Evolutionary conservation across 64 coral and sea anemone genomes (phyloP).

Genomic region (Montipora sp.): DNA sequence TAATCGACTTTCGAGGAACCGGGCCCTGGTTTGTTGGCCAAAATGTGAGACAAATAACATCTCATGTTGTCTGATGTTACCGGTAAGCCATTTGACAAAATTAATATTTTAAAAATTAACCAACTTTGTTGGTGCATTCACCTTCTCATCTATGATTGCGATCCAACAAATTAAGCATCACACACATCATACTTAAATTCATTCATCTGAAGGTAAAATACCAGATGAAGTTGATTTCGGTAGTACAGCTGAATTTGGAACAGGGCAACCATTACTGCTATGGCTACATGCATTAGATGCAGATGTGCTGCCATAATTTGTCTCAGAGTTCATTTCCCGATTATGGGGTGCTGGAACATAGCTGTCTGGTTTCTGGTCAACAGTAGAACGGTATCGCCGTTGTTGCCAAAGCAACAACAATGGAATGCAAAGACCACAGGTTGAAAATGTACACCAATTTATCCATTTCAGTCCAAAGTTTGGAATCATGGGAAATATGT

Average conservation of each 20-base stretch:
- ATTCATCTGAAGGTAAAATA: not conserved
- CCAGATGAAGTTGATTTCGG: too few species aligned
- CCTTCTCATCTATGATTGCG: too few species aligned
- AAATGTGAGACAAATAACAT: too few species aligned
- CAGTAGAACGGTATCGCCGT: constrained; percentile 82
- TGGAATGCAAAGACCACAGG: constrained; percentile 71
- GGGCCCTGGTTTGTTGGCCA: too few species aligned
- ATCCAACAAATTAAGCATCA: too few species aligned
- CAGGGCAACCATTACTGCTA: not conserved
- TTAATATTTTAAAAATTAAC: too few species aligned
- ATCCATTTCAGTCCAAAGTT: constrained; percentile 95
- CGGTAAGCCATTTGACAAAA: too few species aligned
- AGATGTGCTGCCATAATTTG: constrained; percentile 16
- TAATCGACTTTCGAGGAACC: too few species aligned
- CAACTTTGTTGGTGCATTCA: too few species aligned
- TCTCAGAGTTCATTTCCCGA: constrained; percentile 12
- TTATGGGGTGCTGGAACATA: constrained; percentile 61
- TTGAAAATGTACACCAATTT: constrained; percentile 89
- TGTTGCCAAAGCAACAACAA: constrained; percentile 76
- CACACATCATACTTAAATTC: not conserved
- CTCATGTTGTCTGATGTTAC: too few species aligned
- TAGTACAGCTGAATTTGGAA: not conserved
- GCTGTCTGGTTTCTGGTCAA: constrained; percentile 65
- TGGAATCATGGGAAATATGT: constrained; percentile 94
- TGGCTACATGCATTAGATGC: not conserved